Base-by-base conservation (phyloP, 2,888 invertebrate species). In the Mactromeris polynyma region DNA sequence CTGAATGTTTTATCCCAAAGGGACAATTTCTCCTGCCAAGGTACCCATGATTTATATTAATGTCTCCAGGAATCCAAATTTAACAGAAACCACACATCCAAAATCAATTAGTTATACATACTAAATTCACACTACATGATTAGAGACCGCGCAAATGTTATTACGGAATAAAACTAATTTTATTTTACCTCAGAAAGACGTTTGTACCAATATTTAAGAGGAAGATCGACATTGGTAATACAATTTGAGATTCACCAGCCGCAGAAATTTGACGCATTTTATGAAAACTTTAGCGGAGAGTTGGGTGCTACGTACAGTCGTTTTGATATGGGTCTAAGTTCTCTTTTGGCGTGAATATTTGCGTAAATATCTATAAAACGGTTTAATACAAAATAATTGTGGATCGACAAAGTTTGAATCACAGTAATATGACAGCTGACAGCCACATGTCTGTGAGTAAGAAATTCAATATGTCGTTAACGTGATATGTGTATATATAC, bases 111-210 rank as follows among this genome's bases (percentile, higher is more conserved):
- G 83, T 73, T 36, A 36, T 46, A 51, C 73, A 77, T 73, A 84
- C 69, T 84, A 84, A 84, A 84, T 84, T 51, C 83, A 84, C 83
- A 84, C 83, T 77, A 84, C 26, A 38, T 51, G 79, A 84, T 84
- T 83, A 84, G 40, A 79, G 84, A 79, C 38, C 11, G 33, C 21
- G 46, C 40, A 51, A 46, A 73, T 77, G 83, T 77, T 77, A 83
- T 83, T 73, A 83, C 73, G 6, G 36, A 73, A 33, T 73, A 42
- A 80, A 80, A 31, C 46, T 80, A 40, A 40, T 51, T 51, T 26
- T 81, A 81, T 46, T 51, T 81, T 33, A 51, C 51, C 54, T 14
- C 21, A 19, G 31, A 17, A 36, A 73, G 73, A 73, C 73, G 36
- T 36, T 73, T 73, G 73, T 33, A 17, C 31, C 11, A 73, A 73